A percentile compares a stretch with the other conserved stretches of the same genome.
Evolutionary conservation across 2,888 invertebrate genomes (phyloP).

Genomic region (Brachylomia viminalis): DNA sequence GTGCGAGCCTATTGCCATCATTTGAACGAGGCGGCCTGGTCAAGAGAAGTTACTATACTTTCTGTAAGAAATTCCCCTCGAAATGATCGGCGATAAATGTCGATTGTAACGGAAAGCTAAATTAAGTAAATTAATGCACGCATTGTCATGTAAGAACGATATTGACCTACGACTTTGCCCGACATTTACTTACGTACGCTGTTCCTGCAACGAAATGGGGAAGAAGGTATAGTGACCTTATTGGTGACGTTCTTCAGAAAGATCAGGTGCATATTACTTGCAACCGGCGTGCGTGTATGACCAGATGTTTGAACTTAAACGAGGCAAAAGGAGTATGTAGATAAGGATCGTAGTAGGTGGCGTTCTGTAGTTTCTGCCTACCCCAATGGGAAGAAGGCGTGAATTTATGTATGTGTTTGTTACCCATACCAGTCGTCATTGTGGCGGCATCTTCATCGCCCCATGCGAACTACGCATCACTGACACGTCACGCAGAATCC

Average conservation of each 20-base stretch:
- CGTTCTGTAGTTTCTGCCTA: not conserved
- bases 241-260: too few relatives aligned
- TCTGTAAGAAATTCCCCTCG: not conserved
- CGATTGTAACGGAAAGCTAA: conserved; percentile 2
- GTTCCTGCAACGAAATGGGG: not conserved
- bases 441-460: too few relatives aligned
- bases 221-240: not conserved
- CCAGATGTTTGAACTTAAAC: not conserved
- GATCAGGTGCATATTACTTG: too few relatives aligned
- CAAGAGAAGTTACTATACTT: not conserved
- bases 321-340: not conserved
- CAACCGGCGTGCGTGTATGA: too few relatives aligned
- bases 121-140: conserved; percentile 50
- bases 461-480: too few relatives aligned
- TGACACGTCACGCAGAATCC: too few relatives aligned
- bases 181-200: not conserved
- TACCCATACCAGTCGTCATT: not conserved
- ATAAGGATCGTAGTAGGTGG: not conserved
- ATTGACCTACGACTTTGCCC: conserved; percentile 46
- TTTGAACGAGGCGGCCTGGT: too few relatives aligned
- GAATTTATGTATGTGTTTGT: not conserved
- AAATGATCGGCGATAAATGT: conserved; percentile 8
- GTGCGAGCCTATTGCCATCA: too few relatives aligned
- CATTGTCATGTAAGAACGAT: conserved; percentile 45
- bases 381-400: not conserved